Base-by-base conservation (phyloP, 2,888 invertebrate species). In the Orchesella flavescens region DNA sequence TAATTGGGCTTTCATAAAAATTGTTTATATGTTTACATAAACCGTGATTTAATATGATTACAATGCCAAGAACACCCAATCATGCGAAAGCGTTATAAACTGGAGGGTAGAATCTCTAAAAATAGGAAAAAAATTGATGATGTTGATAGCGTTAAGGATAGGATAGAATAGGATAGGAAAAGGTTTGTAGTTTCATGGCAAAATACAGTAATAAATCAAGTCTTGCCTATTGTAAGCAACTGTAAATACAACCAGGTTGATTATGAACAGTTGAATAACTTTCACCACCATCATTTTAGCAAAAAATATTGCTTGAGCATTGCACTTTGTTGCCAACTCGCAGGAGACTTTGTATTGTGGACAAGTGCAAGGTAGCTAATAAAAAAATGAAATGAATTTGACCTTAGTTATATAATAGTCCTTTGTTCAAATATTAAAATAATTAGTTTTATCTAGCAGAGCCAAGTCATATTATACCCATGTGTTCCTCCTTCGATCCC, bases 271-370 rank as follows among this genome's bases (percentile, higher is more conserved):
- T 65, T 83, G 72, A 5, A 72, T 23, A 5, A 76, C 57, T 49
- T 77, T 83, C 13, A 83, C 55, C 17, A 59, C 23, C 21, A 83
- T 23, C 23, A 83, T 12, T 76, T 83, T 83, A 3, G 43, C 76
- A 66, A 83, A 83, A 53, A 83, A 83, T 5, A 65, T n/a, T 12
- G 65, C 76, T 76, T 83, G 83, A 15, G 53, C 19, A 24, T 71
- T 71, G 65, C 65, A 71, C 19, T 76, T 69, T 23, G n/a, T 65
- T 12, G 71, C 71, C 7, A 83, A 65, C 7, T 83, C 72, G 19
- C 57, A 63, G 0, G 72, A 71, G 0, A 83, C 83, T 71, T 83
- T 83, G 46, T 76, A 83, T 19, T 83, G 82, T 0, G 75, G 82
- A 19, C 82, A 82, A 12, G 82, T 69, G 12, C 75, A 76, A 7